A percentile compares a stretch with the other conserved stretches of the same genome.
phyloP scores from a whole-genome alignment of 1,140 invertebrate genomes.

The Himalopsyche phryganea region DNA sequence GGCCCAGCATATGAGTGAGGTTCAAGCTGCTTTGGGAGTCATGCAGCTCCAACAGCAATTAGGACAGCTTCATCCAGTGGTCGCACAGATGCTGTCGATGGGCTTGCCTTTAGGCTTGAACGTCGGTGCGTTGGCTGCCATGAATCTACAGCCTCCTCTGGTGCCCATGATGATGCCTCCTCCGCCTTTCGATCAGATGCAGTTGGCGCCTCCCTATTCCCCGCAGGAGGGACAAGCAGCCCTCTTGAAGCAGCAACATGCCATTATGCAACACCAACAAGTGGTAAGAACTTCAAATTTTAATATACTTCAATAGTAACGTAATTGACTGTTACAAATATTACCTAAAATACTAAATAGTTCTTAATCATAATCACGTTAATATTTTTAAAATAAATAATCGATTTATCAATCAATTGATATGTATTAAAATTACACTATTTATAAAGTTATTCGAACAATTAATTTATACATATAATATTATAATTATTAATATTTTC shows the following conservation, averaged over 20 bases:
- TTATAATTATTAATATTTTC: too few relatives aligned
- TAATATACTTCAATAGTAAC: too few relatives aligned
- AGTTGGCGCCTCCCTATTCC: conserved; percentile 52
- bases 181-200: conserved; percentile 66
- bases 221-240: conserved; percentile 50
- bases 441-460: too few relatives aligned
- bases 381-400: too few relatives aligned
- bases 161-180: conserved; percentile 89
- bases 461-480: too few relatives aligned
- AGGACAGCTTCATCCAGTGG: conserved; percentile 73
- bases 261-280: conserved; percentile 62
- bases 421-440: too few relatives aligned
- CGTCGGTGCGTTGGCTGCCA: conserved; percentile 77
- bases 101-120: conserved; percentile 81
- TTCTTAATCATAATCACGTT: not conserved
- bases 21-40: conserved; percentile 81
- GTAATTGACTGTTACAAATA: too few relatives aligned
- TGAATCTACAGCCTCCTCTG: conserved; percentile 82
- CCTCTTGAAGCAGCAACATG: conserved; percentile 66
- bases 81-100: conserved; percentile 64
- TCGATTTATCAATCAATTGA: too few relatives aligned
- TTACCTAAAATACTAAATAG: not conserved
- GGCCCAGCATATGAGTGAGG: conserved; percentile 77
- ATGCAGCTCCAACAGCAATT: conserved; percentile 85
- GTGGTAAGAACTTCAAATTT: conserved; percentile 52